Base-by-base conservation (phyloP, 2,113 vertebrate genomes). In the Eidolon helvum region DNA sequence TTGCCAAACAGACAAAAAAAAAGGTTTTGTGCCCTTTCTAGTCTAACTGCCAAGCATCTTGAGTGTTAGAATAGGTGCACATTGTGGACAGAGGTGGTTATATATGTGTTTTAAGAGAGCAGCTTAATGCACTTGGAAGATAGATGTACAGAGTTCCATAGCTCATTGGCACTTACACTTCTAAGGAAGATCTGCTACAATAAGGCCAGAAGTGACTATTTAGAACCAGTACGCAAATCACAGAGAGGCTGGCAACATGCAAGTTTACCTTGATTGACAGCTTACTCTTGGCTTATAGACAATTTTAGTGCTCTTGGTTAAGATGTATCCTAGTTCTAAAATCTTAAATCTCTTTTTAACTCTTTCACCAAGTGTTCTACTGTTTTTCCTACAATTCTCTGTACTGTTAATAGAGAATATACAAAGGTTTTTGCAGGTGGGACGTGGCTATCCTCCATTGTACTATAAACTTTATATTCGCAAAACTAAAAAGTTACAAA, bases 1-100 rank as follows among this genome's bases (percentile, higher is more conserved):
- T 99, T 98, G 98, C 98, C 99, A 99, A 99, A 99, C 98, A 99
- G 98, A 99, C 98, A 98, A 98, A 98, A 98, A 98, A 98, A 98
- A 97, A 96, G 98, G 95, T 96, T 90, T 0, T 83, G 92, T 98
- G 98, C 95, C 98, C 98, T 92, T 97, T 96, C 97, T 98, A 92
- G 68, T 86, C 97, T 98, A 97, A 97, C 87, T 35, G 86, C 75
- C 97, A 98, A 98, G 98, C 9, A 4, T 95, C 96, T 85, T 96
- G 92, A 89, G 87, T 0, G 33, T 99, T 98, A 99, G 98, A 95
- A 90, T 98, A 97, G 90, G 95, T 33, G 71, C 84, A 96, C 0
- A 0, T 45, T 75, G 93, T 95, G 95, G 96, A 96, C 72, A 97
- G 92, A 97, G 94, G 53, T 40, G 57, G 84, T 96, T 96, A 80